Evolutionary conservation across 2,113 vertebrate genomes (phyloP).

Genomic region (Zosterops lateralis): DNA sequence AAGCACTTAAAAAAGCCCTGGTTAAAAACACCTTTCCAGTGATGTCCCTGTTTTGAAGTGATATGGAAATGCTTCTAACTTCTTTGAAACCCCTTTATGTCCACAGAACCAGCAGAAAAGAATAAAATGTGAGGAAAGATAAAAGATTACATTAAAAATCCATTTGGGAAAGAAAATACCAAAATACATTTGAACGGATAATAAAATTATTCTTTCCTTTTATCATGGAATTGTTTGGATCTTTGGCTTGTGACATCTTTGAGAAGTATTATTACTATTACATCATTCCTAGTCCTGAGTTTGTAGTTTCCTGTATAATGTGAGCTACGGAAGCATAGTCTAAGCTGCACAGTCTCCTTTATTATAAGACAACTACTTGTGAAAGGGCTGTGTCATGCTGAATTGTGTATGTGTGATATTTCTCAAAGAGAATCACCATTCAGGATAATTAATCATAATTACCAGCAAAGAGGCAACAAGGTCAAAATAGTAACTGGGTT

Average conservation of each 20-base stretch:
- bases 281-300: background rate
- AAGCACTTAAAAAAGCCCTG: background rate
- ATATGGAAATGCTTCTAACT: background rate
- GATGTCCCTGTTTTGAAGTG: background rate
- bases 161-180: background rate
- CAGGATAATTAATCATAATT: constrained; percentile 17
- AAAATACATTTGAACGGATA: background rate
- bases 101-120: background rate
- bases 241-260: background rate
- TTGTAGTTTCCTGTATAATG: background rate
- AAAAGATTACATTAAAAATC: background rate
- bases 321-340: background rate
- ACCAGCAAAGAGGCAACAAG: background rate
- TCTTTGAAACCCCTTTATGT: background rate
- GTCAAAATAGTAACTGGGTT: background rate
- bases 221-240: background rate
- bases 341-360: background rate
- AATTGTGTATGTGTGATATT: background rate
- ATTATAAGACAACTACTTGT: background rate
- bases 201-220: background rate
- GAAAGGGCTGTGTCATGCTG: background rate
- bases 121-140: background rate
- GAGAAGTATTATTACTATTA: background rate
- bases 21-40: background rate
- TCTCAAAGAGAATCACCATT: background rate